Evolutionary conservation across 2,113 vertebrate species (phyloP), one percentile per base, ranked within the genome.

Genomic region (Camarhynchus parvulus): DNA sequence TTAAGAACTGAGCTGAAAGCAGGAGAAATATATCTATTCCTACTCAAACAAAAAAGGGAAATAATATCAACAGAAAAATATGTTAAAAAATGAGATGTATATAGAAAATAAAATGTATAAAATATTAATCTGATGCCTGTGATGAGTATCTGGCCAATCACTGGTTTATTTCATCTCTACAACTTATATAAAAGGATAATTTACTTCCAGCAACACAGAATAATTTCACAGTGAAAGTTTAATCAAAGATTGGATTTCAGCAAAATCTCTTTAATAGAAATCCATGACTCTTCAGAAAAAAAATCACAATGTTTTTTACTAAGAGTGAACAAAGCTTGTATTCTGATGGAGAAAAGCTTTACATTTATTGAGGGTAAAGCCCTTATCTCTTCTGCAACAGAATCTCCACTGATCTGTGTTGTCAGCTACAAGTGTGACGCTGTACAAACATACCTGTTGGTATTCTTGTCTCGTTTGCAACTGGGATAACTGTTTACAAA

Each of bases 361-460:
- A 84, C 83, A 59, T 90, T 92, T 88, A 87, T 49, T 69, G 93
- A 92, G 69, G 77, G 88, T 72, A 95, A 95, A 95, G 87, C 92
- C 66, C 81, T 97, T 94, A 95, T 96, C 93, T 96, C 88, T 92
- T 62, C 90, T 94, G 83, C 83, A 90, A 81, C 95, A 96, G 94
- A 87, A 94, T 96, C 88, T 92, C 41, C 76, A 83, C 79, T 64
- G 0, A 96, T 95, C 92, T 87, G 8, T 75, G 62, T 23, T 94
- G 90, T 86, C 76, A 93, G 93, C 76, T 93, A 59, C 86, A 84
- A 91, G 76, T 47, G 49, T 46, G 58, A 94, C 5, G 55, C 55
- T 31, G 66, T 35, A 90, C 88, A 94, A 86, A 93, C 31, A 49
- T 62, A 94, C 76, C 83, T 97, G 95, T 95, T 96, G 88, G 80